Evolutionary conservation across 2,888 invertebrate genomes (phyloP).

Genomic region (Nymphalis c-album): DNA sequence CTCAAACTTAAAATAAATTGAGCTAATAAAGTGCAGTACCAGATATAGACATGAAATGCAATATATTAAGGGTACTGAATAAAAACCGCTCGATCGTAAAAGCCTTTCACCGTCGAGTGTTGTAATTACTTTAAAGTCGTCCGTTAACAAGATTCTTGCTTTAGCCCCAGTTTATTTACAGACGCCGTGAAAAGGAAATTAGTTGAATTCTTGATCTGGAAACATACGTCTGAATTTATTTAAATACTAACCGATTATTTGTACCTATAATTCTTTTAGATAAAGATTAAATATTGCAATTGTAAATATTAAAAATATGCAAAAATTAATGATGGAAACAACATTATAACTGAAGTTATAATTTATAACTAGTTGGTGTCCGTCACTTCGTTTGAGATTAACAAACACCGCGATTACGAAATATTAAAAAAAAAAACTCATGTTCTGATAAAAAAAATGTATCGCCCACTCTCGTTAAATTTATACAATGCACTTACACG

Average conservation of each 20-base stretch:
- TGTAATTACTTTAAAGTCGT: slow-evolving; percentile 36
- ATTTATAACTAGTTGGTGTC: no score
- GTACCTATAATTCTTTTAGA: no score
- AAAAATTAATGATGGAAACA: no score
- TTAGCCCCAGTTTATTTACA: slow-evolving; percentile 29
- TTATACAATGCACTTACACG: no score
- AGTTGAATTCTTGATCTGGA: background rate
- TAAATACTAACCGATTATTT: background rate
- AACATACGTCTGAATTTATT: slow-evolving; percentile 2
- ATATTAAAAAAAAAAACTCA: no score
- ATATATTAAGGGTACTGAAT: slow-evolving; percentile 10
- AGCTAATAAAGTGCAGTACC: slow-evolving; percentile 1
- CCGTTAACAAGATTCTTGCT: slow-evolving; percentile 27
- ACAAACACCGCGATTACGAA: no score
- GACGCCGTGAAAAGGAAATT: slow-evolving; percentile 16
- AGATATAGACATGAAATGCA: slow-evolving; percentile 15
- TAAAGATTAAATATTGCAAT: background rate
- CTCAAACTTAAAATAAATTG: background rate
- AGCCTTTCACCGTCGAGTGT: slow-evolving; percentile 26
- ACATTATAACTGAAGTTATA: no score
- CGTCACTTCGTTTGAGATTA: no score
- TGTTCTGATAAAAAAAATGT: no score
- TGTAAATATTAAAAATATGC: background rate
- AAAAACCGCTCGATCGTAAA: slow-evolving; percentile 2
- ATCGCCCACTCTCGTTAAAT: no score